Conservation (phyloP, 2,113 vertebrate species). For the Vanacampus margaritifer region DNA sequence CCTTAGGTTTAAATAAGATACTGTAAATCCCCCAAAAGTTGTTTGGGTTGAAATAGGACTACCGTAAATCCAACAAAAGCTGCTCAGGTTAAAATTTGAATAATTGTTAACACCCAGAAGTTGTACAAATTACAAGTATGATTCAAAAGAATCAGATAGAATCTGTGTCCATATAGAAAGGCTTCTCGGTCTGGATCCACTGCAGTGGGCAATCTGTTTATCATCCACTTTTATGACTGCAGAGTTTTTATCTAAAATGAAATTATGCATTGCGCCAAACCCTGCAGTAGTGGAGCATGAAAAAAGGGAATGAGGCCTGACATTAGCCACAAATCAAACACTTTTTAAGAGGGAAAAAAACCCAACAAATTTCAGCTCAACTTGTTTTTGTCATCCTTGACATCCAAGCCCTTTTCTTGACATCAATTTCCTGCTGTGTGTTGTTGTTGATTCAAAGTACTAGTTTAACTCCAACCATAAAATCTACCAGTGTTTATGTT, state of each 20-base stretch:
- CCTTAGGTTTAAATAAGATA: too few species aligned
- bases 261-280: neutral
- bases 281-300: neutral
- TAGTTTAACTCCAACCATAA: neutral
- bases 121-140: neutral
- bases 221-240: neutral
- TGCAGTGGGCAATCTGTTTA: neutral
- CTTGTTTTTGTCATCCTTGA: neutral
- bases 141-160: neutral
- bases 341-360: neutral
- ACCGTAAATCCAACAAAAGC: too few species aligned
- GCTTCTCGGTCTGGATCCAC: neutral
- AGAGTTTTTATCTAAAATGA: neutral
- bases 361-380: neutral
- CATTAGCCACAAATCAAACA: neutral
- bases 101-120: too few species aligned
- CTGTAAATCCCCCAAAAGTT: too few species aligned
- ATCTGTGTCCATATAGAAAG: neutral
- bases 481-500: constrained; percentile 3
- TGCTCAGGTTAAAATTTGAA: neutral
- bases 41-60: too few species aligned
- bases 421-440: neutral
- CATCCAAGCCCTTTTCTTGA: neutral
- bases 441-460: constrained; percentile 4
- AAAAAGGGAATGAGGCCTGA: neutral